Evolutionary conservation across 2,888 invertebrate species (phyloP), one percentile per base, ranked within the genome.

Genomic region (Polymixis flavicincta): DNA sequence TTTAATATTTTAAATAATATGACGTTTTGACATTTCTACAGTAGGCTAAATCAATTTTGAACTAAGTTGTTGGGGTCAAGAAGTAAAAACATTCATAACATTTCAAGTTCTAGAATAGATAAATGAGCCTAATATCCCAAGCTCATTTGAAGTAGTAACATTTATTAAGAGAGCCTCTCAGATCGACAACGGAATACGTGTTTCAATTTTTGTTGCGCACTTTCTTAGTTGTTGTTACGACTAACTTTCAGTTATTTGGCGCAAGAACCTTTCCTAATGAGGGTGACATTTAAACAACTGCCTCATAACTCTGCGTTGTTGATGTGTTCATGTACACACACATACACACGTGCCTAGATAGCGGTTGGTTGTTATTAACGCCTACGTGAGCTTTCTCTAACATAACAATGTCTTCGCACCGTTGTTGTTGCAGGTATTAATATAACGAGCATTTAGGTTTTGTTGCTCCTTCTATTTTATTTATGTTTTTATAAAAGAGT

Each of bases 281-380:
- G 89, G 85, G 75, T 92, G 92, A 91, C 93, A 93, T 94, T 93
- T 92, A 90, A 91, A 91, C 89, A 89, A 89, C 85, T 82, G 75
- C 71, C 83, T 88, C 84, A 89, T 87, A 89, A 86, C 84, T 89
- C 76, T 82, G 74, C 77, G 61, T 76, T 67, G 72, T 80, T 87
- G 81, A 77, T 89, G 86, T 82, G n/a, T 37, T 45, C 17, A 45
- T 50, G 80, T 83, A 84, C 66, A 81, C 42, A 64, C 37, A 71
- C 54, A 83, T 28, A 57, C 71, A 84, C 86, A 86, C 86, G 82
- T 86, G 78, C 74, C 63, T 76, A 86, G 88, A 87, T 88, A 83
- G 55, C 63, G 55, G 77, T 71, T 71, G 86, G 81, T 87, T 85
- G 85, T 87, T 89, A 90, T 90, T 88, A 89, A 89, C 92, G 81